phyloP scores from a whole-genome alignment of 2,797 vertebrate genomes.

The Calcarius lapponicus region DNA sequence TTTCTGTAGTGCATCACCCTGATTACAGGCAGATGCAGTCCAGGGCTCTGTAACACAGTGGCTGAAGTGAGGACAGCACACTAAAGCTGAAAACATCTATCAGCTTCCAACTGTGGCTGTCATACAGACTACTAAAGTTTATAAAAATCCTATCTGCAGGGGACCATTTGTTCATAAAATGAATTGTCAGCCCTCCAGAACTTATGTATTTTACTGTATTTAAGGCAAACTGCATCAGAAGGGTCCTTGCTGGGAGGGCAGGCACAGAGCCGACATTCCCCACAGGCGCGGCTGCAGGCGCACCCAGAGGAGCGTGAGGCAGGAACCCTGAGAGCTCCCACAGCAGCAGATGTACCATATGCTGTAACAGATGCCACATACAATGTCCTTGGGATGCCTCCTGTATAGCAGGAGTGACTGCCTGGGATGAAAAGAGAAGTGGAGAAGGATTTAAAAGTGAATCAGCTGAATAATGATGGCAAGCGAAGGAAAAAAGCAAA shows the following conservation, averaged over 20 bases:
- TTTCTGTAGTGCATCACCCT: not conserved
- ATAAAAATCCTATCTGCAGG: not conserved
- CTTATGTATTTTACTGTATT: not conserved
- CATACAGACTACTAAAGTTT: not conserved
- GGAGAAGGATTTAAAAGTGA: slow-evolving; percentile 42
- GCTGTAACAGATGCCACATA: slow-evolving; percentile 36
- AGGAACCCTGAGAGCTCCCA: not conserved
- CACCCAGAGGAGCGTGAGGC: fast-evolving
- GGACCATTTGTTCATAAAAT: not conserved
- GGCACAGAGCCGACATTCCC: not conserved
- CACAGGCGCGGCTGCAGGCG: fast-evolving
- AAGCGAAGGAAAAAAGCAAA: not conserved
- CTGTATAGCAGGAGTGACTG: not conserved
- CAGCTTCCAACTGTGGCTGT: not conserved
- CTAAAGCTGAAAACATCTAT: not conserved
- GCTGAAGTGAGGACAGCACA: not conserved
- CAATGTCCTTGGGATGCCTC: slow-evolving; percentile 36
- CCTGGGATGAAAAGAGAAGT: not conserved
- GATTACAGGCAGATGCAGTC: not conserved
- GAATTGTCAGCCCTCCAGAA: not conserved
- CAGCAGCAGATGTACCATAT: slow-evolving; percentile 51
- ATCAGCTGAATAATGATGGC: not conserved
- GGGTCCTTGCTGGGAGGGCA: not conserved
- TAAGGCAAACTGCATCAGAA: not conserved
- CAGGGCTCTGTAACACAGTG: not conserved